These are phyloP conservation scores for Herpetotheres cachinnans DNA, from an alignment of 2,113 vertebrate genomes.

Conservation along the genomic window DNA sequence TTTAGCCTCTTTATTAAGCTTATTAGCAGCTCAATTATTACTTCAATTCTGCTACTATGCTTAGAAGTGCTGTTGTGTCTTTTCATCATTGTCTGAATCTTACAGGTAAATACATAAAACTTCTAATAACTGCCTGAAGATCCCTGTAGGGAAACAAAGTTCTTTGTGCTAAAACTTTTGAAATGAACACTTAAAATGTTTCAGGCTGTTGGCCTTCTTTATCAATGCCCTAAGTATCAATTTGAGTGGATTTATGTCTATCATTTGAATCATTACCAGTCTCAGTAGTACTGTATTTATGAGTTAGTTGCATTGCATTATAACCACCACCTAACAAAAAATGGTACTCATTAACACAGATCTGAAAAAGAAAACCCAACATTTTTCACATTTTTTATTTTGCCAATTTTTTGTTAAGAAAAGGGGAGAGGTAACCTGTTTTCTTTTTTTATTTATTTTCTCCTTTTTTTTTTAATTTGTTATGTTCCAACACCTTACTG, in stretches of 20 bases:
- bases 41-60: neutral
- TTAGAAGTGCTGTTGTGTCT: neutral
- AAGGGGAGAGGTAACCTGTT: neutral
- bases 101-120: neutral
- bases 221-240: neutral
- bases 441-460: neutral
- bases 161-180: neutral
- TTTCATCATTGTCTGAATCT: neutral
- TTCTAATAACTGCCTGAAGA: neutral
- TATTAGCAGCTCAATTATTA: neutral
- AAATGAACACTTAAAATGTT: conserved; percentile 5
- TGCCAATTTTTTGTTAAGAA: neutral
- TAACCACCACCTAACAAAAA: neutral
- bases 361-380: neutral
- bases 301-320: neutral
- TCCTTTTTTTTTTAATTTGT: neutral
- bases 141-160: neutral
- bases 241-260: neutral
- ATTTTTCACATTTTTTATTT: neutral
- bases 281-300: neutral
- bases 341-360: neutral
- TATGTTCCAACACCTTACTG: neutral
- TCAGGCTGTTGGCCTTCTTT: neutral
- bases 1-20: neutral
- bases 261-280: neutral